Base-by-base conservation (phyloP, 2,888 invertebrate genomes). In the Lithophane socia region DNA sequence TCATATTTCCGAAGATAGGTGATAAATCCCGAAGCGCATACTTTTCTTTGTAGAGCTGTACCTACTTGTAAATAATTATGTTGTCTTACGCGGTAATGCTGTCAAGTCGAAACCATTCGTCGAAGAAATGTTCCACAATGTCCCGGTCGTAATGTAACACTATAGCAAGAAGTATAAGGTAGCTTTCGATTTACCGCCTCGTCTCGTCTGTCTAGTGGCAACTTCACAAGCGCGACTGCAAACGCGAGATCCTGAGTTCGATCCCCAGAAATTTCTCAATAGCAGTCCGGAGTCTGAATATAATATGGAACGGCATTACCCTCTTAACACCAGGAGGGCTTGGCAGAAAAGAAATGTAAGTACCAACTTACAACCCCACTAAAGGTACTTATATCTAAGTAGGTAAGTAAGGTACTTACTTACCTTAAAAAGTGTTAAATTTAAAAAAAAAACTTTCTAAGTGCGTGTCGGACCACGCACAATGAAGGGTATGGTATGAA, bases 1-100 rank as follows among this genome's bases (percentile, higher is more conserved):
- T 29, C 9, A 4, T 52, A 29, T 67, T 29, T 52, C 29, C 49
- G 21, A 52, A 67, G 21, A 18, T 12, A 18, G 12, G 18, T 47
- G 47, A 49, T 67, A 13, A 67, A 49, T 13, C 24, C 13, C 29
- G 66, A 67, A 67, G 49, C 13, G 49, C 13, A 67, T 21, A 67
- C 21, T 67, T 67, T 67, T 21, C 49, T 29, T 67, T 67, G 67
- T 29, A 67, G 5, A 29, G 13, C 21, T 52, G 67, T 58, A 56
- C 37, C 5, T 56, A 65, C 77, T 80, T 87, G 73, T 83, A 79
- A 80, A 87, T 71, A 37, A 37, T 37, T 37, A 78, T 42, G 42
- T 56, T 71, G 61, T 42, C 10, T 58, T 88, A 75, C 81, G 21
- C 65, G 65, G 71, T 81, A 87, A 60, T 47, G 49, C 66, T 73